Evolutionary conservation across 2,888 invertebrate species (phyloP), one percentile per base, ranked within the genome.

Genomic region (Mythimna loreyi): DNA sequence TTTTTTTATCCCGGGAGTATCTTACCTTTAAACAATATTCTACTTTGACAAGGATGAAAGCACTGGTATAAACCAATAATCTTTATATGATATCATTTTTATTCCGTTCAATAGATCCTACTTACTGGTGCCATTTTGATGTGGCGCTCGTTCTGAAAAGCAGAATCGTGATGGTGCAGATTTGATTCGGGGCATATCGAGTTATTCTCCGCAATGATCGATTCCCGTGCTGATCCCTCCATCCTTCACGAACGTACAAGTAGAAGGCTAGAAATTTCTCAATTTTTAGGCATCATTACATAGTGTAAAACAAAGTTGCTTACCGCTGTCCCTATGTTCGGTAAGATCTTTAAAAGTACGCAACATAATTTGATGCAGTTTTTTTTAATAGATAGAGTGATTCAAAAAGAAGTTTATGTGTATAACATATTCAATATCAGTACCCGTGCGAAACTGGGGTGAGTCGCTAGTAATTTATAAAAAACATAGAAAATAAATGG

Each of bases 161-260:
- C 67, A 57, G 58, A 68, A 71, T 66, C 80, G 45, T 80, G 81
- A 81, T 69, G 58, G 25, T 62, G 78, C 78, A 68, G 55, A 69
- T 71, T 68, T 50, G 56, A 62, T 78, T 59, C 56, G 52, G 23
- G 16, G 21, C 61, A 64, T 53, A 65, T 71, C 36, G 47, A 72
- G 62, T 65, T 65, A 74, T 71, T 71, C 67, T 36, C 53, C 58
- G 65, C 56, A 59, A 72, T 77, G 65, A 69, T 69, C 62, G 68
- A 67, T 67, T 76, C 52, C 8, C 23, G 36, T 28, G 25, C 59
- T 76, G 66, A 72, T 58, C 60, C 61, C 25, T 33, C 6, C 23
- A 23, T 36, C 28, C 23, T 59, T 59, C 5, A 28, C 7, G 33
- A 45, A 19, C 28, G 47, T 45, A 23, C 23, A 43, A 47, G 30